Evolutionary conservation across 2,888 invertebrate genomes (phyloP).

Genomic region (Tineola bisselliella): DNA sequence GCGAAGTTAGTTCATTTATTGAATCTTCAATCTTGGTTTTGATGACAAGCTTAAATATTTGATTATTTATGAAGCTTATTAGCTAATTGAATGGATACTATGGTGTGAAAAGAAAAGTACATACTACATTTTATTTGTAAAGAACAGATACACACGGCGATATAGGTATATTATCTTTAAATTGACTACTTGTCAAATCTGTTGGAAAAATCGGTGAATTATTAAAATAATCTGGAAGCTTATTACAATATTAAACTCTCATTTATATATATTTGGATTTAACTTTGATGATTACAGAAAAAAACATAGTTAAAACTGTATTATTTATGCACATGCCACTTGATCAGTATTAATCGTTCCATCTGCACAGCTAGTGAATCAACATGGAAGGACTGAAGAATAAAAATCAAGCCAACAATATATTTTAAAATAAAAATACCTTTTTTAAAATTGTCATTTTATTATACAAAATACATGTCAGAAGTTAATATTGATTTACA

Average conservation of each 20-base stretch:
- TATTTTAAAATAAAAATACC: too few species aligned
- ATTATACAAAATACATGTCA: constrained; percentile 17
- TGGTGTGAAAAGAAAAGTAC: neutral
- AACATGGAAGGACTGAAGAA: neutral
- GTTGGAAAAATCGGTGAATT: too few species aligned
- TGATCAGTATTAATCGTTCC: too few species aligned
- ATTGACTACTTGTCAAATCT: too few species aligned
- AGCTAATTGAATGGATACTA: constrained; percentile 19
- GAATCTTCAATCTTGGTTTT: neutral
- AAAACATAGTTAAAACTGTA: too few species aligned
- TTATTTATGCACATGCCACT: too few species aligned
- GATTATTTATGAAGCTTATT: neutral
- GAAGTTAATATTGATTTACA: neutral
- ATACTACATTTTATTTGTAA: neutral
- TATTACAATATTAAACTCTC: too few species aligned
- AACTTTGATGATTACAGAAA: too few species aligned
- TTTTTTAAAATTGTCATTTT: constrained; percentile 16
- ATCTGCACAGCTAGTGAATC: neutral
- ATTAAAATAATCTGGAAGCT: too few species aligned
- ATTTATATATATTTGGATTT: too few species aligned
- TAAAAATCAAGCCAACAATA: too few species aligned
- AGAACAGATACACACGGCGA: neutral
- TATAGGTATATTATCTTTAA: neutral
- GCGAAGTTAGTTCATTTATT: too few species aligned
- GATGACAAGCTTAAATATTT: neutral